These are phyloP conservation scores for Caenorhabditis doughertyi DNA, from an alignment of 2,888 invertebrate species.

Conservation along the genomic window DNA sequence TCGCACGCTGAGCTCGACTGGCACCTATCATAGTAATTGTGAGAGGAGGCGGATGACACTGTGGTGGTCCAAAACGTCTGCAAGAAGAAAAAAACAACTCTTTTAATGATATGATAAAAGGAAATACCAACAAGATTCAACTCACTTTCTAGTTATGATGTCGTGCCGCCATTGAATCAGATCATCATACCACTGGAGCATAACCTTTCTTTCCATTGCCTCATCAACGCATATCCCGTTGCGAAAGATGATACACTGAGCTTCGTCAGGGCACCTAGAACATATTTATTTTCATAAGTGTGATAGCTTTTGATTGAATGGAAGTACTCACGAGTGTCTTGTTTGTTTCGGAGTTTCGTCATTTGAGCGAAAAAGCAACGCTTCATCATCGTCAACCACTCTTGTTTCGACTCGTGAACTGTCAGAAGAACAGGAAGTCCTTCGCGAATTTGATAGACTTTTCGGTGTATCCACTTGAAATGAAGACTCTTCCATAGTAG, in stretches of 20 bases:
- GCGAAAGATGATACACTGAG: slow-evolving; percentile 46
- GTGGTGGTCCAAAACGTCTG: slow-evolving; percentile 58
- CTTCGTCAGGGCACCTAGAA: slow-evolving; percentile 52
- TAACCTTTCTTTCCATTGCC: slow-evolving; percentile 12
- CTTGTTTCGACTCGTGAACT: background rate
- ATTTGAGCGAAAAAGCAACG: no score
- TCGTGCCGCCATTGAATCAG: slow-evolving; percentile 63
- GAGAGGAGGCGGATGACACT: slow-evolving; percentile 57
- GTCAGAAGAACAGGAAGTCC: slow-evolving; percentile 9
- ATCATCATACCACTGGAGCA: slow-evolving; percentile 56
- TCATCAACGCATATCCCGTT: slow-evolving; percentile 36
- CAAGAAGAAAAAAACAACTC: no score
- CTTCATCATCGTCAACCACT: background rate
- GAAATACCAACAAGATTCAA: background rate
- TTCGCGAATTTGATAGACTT: slow-evolving; percentile 33
- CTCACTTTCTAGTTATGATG: slow-evolving; percentile 31
- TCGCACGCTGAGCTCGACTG: slow-evolving; percentile 50
- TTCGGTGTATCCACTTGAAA: slow-evolving; percentile 34
- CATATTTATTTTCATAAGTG: background rate
- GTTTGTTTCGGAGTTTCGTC: no score
- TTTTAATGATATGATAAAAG: background rate
- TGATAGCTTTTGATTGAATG: no score
- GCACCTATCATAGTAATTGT: slow-evolving; percentile 58
- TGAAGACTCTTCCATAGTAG: background rate
- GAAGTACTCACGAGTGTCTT: no score